phyloP scores from a whole-genome alignment of 2,888 invertebrate genomes.

The Asteroscopus sphinx region DNA sequence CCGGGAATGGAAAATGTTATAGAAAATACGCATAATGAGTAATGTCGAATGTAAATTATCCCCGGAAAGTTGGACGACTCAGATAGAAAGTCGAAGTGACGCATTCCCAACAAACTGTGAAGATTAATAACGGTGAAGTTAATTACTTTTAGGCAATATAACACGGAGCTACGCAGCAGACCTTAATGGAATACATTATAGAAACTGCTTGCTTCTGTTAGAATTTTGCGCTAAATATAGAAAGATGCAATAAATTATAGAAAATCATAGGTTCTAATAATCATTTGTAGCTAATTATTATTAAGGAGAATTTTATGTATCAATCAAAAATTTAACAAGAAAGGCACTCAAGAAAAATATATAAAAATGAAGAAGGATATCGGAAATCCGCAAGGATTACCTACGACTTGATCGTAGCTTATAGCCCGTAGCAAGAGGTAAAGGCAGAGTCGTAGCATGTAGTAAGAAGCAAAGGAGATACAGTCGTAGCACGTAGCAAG shows the following conservation, averaged over 20 bases:
- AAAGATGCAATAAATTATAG: too few relatives aligned
- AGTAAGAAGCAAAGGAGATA: neutral
- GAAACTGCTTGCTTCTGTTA: constrained; percentile 28
- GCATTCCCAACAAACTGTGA: constrained; percentile 60
- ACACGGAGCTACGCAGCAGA: constrained; percentile 48
- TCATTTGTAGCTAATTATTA: too few relatives aligned
- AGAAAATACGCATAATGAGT: constrained; percentile 13
- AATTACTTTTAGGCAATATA: constrained; percentile 71
- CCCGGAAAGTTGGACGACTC: constrained; percentile 44
- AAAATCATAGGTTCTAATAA: too few relatives aligned
- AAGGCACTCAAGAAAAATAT: too few relatives aligned
- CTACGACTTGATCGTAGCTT: too few relatives aligned
- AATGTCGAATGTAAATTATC: constrained; percentile 39
- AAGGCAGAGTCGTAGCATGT: too few relatives aligned
- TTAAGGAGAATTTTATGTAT: too few relatives aligned
- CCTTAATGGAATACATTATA: constrained; percentile 71
- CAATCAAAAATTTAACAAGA: too few relatives aligned
- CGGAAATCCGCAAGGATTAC: too few relatives aligned
- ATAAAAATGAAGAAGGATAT: too few relatives aligned
- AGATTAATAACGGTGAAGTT: constrained; percentile 72
- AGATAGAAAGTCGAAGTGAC: constrained; percentile 60
- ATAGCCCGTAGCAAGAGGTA: too few relatives aligned
- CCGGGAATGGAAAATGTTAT: neutral
- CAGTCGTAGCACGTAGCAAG: too few relatives aligned
- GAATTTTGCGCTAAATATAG: neutral